Percentiles rank a stretch among this genome's conserved stretches.
Evolutionary conservation across 2,888 invertebrate species (phyloP).

Genomic region (Eudasyphora cyanicolor): DNA sequence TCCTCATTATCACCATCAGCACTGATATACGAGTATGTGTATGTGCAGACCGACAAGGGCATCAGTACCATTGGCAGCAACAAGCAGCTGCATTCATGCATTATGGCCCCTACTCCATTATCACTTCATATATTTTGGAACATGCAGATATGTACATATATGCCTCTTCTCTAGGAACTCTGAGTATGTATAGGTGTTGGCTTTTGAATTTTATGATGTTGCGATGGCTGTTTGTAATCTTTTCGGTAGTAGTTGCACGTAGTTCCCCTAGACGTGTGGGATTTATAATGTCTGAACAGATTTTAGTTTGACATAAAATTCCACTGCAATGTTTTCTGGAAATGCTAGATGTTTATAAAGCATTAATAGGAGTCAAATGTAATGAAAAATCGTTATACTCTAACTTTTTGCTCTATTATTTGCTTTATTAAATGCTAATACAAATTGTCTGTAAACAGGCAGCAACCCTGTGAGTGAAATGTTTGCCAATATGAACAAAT

Average conservation of each 20-base stretch:
- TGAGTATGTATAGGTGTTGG: neutral
- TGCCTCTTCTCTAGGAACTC: too few species aligned
- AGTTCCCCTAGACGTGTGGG: neutral
- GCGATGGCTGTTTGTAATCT: neutral
- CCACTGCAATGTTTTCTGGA: too few species aligned
- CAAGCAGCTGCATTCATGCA: neutral
- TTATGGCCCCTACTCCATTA: constrained; percentile 38
- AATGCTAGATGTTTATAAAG: neutral
- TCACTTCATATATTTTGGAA: constrained; percentile 23
- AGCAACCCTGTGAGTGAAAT: too few species aligned
- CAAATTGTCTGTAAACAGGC: too few species aligned
- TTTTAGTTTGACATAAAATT: neutral
- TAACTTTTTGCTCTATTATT: too few species aligned
- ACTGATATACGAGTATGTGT: too few species aligned
- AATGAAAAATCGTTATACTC: too few species aligned
- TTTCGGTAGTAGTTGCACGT: constrained; percentile 6
- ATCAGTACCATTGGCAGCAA: constrained; percentile 13
- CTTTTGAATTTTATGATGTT: too few species aligned
- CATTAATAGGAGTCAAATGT: too few species aligned
- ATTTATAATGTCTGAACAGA: neutral
- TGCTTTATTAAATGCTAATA: too few species aligned
- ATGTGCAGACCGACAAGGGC: too few species aligned
- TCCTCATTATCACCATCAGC: constrained; percentile 10
- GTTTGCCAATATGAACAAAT: too few species aligned
- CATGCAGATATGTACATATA: neutral